Evolutionary conservation across 2,113 vertebrate species (phyloP).

Genomic region (Solea senegalensis): DNA sequence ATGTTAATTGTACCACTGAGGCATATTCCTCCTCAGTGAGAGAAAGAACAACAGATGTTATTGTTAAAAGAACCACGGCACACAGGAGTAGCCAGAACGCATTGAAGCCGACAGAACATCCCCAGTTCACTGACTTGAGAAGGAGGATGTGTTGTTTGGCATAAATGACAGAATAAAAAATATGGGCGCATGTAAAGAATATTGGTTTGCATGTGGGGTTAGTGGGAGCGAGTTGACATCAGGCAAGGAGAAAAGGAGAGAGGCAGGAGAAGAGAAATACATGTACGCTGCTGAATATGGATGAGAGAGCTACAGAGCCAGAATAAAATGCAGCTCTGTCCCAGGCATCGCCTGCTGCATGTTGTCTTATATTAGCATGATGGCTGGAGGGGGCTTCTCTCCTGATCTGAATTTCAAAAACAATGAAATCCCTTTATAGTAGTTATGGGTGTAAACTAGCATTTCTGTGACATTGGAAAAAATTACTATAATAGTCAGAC

Average conservation of each 20-base stretch:
- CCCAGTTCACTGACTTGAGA: background rate
- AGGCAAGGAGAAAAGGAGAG: background rate
- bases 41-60: constrained; percentile 43
- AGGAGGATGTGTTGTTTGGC: background rate
- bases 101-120: constrained; percentile 18
- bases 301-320: constrained; percentile 37
- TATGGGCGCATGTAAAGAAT: background rate
- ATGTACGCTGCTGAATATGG: constrained; percentile 44
- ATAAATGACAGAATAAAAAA: background rate
- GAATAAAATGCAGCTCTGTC: constrained; percentile 33
- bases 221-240: background rate
- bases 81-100: constrained; percentile 11
- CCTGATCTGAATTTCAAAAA: constrained; percentile 15
- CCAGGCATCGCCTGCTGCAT: constrained; percentile 23
- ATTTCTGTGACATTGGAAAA: no score
- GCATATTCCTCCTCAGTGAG: constrained; percentile 12
- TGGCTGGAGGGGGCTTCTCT: constrained; percentile 14
- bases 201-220: constrained; percentile 4
- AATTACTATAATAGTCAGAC: no score
- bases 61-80: constrained; percentile 11
- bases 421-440: background rate
- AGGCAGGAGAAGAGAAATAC: constrained; percentile 5
- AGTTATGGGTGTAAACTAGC: no score
- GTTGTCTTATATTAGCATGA: constrained; percentile 31
- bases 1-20: constrained; percentile 45